Evolutionary conservation across 2,113 vertebrate genomes (phyloP).

Genomic region (Apteryx mantelli): DNA sequence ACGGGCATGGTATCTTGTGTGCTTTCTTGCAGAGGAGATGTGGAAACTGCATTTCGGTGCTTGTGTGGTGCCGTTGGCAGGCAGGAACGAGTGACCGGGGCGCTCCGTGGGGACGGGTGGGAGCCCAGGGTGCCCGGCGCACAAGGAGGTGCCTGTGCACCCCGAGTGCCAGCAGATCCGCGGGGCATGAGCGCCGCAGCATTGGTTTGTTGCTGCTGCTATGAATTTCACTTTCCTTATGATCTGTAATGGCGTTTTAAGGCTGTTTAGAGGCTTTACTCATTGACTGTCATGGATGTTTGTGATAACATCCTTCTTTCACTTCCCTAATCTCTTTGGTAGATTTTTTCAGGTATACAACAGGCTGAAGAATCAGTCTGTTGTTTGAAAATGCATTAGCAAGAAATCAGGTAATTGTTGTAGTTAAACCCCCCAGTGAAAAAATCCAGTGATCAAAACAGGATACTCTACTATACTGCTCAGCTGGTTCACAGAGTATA

Average conservation of each 20-base stretch:
- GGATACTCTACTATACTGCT: background rate
- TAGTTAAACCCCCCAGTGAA: background rate
- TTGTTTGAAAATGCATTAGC: background rate
- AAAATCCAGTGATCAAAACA: background rate
- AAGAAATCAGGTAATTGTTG: background rate
- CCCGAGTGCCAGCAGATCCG: fast-evolving
- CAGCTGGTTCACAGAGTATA: background rate
- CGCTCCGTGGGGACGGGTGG: background rate
- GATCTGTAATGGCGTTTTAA: background rate
- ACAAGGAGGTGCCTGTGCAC: background rate
- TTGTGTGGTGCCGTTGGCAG: background rate
- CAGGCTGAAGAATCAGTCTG: background rate
- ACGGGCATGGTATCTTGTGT: fast-evolving
- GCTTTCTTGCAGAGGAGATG: background rate
- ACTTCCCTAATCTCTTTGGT: background rate
- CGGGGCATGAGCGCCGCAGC: fast-evolving
- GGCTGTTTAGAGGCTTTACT: background rate
- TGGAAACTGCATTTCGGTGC: background rate
- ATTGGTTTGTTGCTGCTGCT: background rate
- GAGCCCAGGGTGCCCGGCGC: background rate
- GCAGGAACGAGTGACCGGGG: background rate
- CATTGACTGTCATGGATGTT: background rate
- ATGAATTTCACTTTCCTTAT: background rate
- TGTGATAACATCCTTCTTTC: background rate
- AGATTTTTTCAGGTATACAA: background rate